Base-by-base conservation (phyloP, 2,797 vertebrate genomes). In the Anabacerthia variegaticeps region DNA sequence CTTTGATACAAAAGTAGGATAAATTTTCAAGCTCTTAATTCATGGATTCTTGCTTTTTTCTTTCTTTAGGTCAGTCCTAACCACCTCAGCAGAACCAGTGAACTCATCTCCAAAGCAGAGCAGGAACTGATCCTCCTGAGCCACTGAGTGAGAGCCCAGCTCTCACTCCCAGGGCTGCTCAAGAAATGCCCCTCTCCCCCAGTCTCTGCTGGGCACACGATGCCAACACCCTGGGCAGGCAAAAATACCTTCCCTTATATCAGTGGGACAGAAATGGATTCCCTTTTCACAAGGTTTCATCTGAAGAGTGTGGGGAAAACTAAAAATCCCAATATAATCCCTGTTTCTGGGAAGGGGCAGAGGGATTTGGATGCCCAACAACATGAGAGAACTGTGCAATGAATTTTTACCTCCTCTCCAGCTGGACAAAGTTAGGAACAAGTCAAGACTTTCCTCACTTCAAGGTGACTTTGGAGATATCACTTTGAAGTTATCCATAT, bases 381-480 rank as follows among this genome's bases (percentile, higher is more conserved):
- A 27, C 3, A 2, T 22, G 32, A 78, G 49, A 44, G 78, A 88
- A n/a, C 4, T 2, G 8, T 30, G 66, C 21, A 30, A 79, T 80
- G 49, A 71, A 74, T 91, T 95, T 89, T 72, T 71, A 74, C 77
- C 71, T 79, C 49, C 61, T 74, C 43, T 68, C 22, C 56, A 28
- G 61, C 55, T 78, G 86, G 76, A 54, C 46, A 27, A 75, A 92
- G 48, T 62, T 69, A 81, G 63, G 75, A 61, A 65, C 30, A 65
- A 69, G 32, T 28, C 72, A 41, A 75, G 80, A 39, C 78, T 69
- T 87, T 44, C 65, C 32, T 43, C 51, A n/a, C 32, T 51, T 74
- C 78, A 93, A 94, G 96, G 95, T 96, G 89, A 95, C 54, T 67
- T 34, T 61, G 69, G 73, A 82, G 51, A 41, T 46, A 65, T 10